phyloP scores from a whole-genome alignment of 2,797 vertebrate species.

The Muraenolepis orangiensis region DNA sequence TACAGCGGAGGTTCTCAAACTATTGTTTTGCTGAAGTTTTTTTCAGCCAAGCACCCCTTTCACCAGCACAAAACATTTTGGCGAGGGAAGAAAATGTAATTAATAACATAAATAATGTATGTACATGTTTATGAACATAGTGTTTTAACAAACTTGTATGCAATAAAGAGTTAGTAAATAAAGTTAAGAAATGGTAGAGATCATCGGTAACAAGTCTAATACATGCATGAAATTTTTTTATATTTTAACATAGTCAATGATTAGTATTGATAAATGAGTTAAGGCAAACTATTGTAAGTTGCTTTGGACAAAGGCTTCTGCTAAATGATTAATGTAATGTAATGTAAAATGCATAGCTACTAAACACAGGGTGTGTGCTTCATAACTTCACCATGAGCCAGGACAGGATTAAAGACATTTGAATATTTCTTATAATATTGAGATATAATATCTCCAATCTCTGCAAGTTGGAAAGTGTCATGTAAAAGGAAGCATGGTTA shows the following conservation, averaged over 20 bases:
- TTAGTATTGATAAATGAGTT: background rate
- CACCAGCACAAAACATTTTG: too few species aligned
- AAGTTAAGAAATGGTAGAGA: background rate
- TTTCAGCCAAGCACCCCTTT: too few species aligned
- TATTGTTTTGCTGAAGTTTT: too few species aligned
- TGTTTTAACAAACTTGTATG: background rate
- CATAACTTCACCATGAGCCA: slow-evolving; percentile 1
- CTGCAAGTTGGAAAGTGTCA: background rate
- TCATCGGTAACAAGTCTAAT: background rate
- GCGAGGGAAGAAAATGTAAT: too few species aligned
- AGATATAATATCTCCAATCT: too few species aligned
- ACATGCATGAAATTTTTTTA: background rate
- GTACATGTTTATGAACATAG: too few species aligned
- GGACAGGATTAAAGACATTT: background rate
- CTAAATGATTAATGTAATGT: too few species aligned
- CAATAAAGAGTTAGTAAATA: background rate
- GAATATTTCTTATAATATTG: too few species aligned
- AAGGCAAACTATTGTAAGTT: too few species aligned
- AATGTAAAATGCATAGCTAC: too few species aligned
- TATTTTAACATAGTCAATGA: background rate
- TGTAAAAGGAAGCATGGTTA: background rate
- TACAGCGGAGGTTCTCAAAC: background rate
- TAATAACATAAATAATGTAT: too few species aligned
- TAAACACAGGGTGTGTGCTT: background rate
- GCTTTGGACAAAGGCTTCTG: too few species aligned